Evolutionary conservation across 2,113 vertebrate genomes (phyloP), one percentile per base, ranked within the genome.

Genomic region (Riparia riparia): DNA sequence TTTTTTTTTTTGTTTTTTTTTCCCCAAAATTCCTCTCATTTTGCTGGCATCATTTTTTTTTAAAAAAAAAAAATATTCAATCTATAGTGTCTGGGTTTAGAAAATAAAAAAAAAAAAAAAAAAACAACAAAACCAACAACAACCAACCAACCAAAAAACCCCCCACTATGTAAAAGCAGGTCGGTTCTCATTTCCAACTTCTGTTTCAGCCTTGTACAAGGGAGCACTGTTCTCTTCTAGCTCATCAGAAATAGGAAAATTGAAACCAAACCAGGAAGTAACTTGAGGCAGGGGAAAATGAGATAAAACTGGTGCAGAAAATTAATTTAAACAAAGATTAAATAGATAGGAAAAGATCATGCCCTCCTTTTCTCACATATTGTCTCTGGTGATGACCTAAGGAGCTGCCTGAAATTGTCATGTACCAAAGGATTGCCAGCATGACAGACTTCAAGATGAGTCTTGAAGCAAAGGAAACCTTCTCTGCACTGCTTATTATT

Each of bases 201-300:
- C 39, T 79, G 15, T 71, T 69, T 82, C 61, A 64, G 9, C 63
- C 47, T 54, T 86, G 18, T 76, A 26, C 12, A 12, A n/a, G 4
- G 10, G 31, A 79, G 4, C 24, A 42, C 6, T 69, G 14, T 22
- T 69, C 14, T 64, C 10, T 60, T 24, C 28, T 86, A 12, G 9
- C 37, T 94, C 41, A 65, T n/a, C 45, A n/a, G 54, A 92, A 89
- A 81, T 6, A 86, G 6, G 71, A 83, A 88, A 86, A 25, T 25
- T 79, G 74, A 96, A 92, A 90, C 25, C 39, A 82, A 79, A 79
- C 26, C 26, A 44, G 12, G 77, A 79, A 85, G 77, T 51, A 86
- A 90, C 14, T 21, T 28, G 19, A 89, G 15, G 7, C 3, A 41
- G 17, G 9, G 28, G 19, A 88, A 92, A 90, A 37, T 37, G 10